Conservation (phyloP, 37 sponge, comb jelly and placozoan species). For the Spongilla lacustris region DNA sequence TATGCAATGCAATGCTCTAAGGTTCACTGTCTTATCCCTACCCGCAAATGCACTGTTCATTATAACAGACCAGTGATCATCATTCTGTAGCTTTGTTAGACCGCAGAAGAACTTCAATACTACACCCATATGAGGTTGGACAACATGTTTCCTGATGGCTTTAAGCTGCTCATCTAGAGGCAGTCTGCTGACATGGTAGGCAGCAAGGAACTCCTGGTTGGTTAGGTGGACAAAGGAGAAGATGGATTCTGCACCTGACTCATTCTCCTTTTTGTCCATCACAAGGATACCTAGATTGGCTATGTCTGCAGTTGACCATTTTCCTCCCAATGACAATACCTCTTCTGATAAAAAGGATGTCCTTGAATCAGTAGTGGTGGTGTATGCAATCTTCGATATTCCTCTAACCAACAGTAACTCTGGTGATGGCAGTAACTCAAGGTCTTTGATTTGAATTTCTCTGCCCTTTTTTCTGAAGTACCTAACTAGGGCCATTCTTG, state of each 20-base stretch:
- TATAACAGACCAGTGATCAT: too few species aligned
- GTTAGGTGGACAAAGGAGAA: conserved; percentile 36
- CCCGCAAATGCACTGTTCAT: too few species aligned
- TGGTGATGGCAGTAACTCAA: too few species aligned
- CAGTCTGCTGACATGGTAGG: conserved; percentile 1
- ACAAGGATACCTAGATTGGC: conserved; percentile 22
- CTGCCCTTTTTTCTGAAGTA: not conserved
- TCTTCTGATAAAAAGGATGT: not conserved
- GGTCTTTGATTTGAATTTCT: not conserved
- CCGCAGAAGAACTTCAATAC: conserved; percentile 42
- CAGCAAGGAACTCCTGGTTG: conserved; percentile 32
- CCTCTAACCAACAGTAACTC: too few species aligned
- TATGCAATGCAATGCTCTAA: too few species aligned
- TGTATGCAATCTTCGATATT: not conserved
- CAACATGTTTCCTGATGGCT: not conserved
- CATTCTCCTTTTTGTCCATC: not conserved
- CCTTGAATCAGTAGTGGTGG: not conserved
- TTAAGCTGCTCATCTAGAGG: not conserved
- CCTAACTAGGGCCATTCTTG: not conserved
- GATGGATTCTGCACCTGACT: not conserved
- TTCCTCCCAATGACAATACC: not conserved
- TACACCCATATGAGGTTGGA: not conserved
- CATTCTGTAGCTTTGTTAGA: not conserved
- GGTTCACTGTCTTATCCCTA: too few species aligned
- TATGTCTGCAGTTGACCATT: not conserved